Conservation (phyloP, 2,888 invertebrate genomes). For the Phengaris alcon region DNA sequence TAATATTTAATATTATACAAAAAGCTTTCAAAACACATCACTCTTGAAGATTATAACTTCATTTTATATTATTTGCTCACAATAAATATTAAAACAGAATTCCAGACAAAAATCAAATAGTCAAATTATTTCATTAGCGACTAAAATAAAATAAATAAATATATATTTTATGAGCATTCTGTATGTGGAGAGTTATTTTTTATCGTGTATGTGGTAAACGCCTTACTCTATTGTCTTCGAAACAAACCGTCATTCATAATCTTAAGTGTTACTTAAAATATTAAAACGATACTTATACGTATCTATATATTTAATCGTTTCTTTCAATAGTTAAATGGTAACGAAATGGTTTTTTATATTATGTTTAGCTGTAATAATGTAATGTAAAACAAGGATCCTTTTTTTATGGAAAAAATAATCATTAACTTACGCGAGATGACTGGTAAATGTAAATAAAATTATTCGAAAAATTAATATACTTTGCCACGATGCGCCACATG, state of each 20-base stretch:
- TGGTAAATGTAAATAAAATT: no score
- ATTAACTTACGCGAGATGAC: no score
- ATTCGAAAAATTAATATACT: no score
- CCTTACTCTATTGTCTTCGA: slow-evolving; percentile 59
- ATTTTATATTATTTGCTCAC: no score
- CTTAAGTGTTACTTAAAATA: slow-evolving; percentile 21
- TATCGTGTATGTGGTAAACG: slow-evolving; percentile 49
- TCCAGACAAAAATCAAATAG: no score
- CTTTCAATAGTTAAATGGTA: slow-evolving; percentile 33
- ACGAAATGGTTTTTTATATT: not conserved
- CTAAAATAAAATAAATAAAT: not conserved
- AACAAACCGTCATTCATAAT: slow-evolving; percentile 7
- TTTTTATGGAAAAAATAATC: no score
- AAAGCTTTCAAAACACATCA: no score
- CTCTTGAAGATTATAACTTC: no score
- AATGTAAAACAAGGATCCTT: no score
- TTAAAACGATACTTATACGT: slow-evolving; percentile 11
- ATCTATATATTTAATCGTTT: not conserved
- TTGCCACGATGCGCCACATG: no score
- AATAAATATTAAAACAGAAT: no score
- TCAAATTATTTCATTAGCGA: slow-evolving; percentile 23
- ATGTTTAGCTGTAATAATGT: not conserved
- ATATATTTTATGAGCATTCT: slow-evolving; percentile 43
- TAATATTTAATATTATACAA: no score
- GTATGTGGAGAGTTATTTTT: slow-evolving; percentile 53